A percentile compares a stretch with the other conserved stretches of the same genome.
Conservation (phyloP, 1,140 invertebrate genomes). For the Halotydeus destructor region DNA sequence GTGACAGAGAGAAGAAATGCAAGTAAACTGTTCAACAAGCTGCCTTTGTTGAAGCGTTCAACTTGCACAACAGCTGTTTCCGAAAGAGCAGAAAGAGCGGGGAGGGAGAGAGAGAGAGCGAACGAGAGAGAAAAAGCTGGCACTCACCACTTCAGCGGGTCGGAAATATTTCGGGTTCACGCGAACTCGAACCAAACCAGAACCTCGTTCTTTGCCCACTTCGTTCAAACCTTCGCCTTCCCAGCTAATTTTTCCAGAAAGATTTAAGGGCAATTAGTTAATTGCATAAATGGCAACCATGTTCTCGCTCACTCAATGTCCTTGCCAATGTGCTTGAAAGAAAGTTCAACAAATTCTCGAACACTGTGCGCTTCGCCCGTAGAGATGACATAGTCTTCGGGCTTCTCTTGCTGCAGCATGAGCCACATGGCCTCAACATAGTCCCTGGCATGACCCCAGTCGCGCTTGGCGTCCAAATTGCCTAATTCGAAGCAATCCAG, state of each 20-base stretch:
- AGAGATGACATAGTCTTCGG: constrained; percentile 93
- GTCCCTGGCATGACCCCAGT: constrained; percentile 98
- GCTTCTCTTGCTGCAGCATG: constrained; percentile 82
- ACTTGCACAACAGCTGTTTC: too few species aligned
- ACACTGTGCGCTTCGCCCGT: constrained; percentile 88
- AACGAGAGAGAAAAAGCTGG: background rate
- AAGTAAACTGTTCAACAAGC: too few species aligned
- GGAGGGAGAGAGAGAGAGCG: constrained; percentile 1
- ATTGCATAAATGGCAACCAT: background rate
- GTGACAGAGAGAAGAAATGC: too few species aligned
- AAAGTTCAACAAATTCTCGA: constrained; percentile 78
- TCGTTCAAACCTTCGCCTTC: constrained; percentile 62
- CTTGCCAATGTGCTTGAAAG: constrained; percentile 51
- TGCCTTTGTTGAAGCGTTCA: too few species aligned
- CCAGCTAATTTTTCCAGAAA: constrained; percentile 37
- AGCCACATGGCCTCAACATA: constrained; percentile 99
- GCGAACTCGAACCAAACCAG: constrained; percentile 56
- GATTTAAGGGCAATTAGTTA: background rate
- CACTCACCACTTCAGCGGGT: constrained; percentile 87
- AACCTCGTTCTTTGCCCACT: constrained; percentile 60
- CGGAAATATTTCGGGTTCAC: constrained; percentile 89
- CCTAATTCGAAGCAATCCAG: constrained; percentile 75
- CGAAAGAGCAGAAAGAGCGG: too few species aligned
- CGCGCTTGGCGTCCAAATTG: constrained; percentile 82
- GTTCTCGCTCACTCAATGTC: constrained; percentile 28